A percentile compares a stretch with the other conserved stretches of the same genome.
Evolutionary conservation across 2,113 vertebrate genomes (phyloP).

Genomic region (Anarrhichthys ocellatus): DNA sequence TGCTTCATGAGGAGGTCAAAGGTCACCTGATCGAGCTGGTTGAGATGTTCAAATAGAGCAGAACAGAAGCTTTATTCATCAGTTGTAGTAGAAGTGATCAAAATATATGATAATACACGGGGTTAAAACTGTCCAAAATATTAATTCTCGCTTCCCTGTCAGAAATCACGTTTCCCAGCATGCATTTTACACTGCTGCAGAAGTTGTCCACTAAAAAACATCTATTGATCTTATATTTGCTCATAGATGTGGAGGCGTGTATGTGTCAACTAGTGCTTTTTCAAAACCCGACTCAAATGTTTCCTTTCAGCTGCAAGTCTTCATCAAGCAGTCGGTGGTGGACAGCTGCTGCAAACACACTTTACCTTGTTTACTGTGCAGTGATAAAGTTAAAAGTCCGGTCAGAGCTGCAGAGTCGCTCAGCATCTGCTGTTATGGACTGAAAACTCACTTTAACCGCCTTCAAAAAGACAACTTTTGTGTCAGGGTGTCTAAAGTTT

Average conservation of each 20-base stretch:
- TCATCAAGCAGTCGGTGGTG: slow-evolving; percentile 16
- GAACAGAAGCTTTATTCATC: slow-evolving; percentile 19
- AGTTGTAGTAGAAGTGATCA: slow-evolving; percentile 7
- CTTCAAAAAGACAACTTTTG: slow-evolving; percentile 1
- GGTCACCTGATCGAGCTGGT: slow-evolving; percentile 41
- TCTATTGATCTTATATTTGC: slow-evolving; percentile 23
- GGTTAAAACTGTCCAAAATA: slow-evolving; percentile 1
- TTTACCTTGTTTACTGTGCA: slow-evolving; percentile 57
- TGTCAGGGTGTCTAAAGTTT: slow-evolving; percentile 2
- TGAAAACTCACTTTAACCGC: slow-evolving; percentile 49
- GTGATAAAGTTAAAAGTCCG: slow-evolving; percentile 50
- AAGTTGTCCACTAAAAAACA: neutral
- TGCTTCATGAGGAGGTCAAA: slow-evolving; percentile 49
- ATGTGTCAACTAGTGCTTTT: neutral
- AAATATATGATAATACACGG: neutral
- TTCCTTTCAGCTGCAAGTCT: slow-evolving; percentile 19
- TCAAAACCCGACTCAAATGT: slow-evolving; percentile 7
- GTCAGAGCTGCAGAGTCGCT: slow-evolving; percentile 37
- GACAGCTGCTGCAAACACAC: slow-evolving; percentile 43
- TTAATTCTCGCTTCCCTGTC: slow-evolving; percentile 2
- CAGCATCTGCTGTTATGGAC: slow-evolving; percentile 37
- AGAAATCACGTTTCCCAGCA: slow-evolving; percentile 34
- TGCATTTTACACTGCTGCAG: slow-evolving; percentile 22
- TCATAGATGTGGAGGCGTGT: neutral
- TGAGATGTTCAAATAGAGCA: slow-evolving; percentile 9